Evolutionary conservation across 2,888 invertebrate genomes (phyloP), one percentile per base, ranked within the genome.

Genomic region (Temnothorax ravouxi): DNA sequence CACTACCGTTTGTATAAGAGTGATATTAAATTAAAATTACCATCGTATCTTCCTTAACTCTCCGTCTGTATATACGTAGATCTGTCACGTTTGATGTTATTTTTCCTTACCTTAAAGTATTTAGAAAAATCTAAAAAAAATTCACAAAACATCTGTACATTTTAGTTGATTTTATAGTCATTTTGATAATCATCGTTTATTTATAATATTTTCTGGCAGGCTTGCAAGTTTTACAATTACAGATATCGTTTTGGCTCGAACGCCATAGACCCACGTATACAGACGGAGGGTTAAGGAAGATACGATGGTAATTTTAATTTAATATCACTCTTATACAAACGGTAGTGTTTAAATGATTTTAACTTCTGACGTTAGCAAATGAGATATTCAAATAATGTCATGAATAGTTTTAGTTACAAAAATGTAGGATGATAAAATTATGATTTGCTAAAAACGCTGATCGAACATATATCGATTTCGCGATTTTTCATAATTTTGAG

Each of bases 281-380:
- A 29, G 29, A 3, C 29, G 29, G 3, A 29, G 29, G 29, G 29
- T 29, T 29, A 38, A n/a, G 21, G 9, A 69, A 44, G 9, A 54
- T 54, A 11, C 41, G 18, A 41, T n/a, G 13, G 54, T 66, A 29
- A 80, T 59, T 80, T 71, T 72, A 61, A 71, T 80, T 71, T 72
- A 61, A 71, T 25, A 25, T 50, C 47, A n/a, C 47, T 59, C 44
- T 47, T 47, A 21, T 56, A 34, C 6, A 34, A 75, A 18, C 13
- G 21, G 0, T 52, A 9, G 0, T 41, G 38, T 41, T 77, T 25
- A 59, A 56, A 5, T 3, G 13, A 29, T 61, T 61, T 44, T 44
- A 15, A 5, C 21, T 38, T 71, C 15, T 21, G 4, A 2, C 34
- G 13, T 38, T 34, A n/a, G n/a, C 8, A 6, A 21, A 54, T 54